Conservation (phyloP, 2,888 invertebrate genomes). For the Sialis lutaria region DNA sequence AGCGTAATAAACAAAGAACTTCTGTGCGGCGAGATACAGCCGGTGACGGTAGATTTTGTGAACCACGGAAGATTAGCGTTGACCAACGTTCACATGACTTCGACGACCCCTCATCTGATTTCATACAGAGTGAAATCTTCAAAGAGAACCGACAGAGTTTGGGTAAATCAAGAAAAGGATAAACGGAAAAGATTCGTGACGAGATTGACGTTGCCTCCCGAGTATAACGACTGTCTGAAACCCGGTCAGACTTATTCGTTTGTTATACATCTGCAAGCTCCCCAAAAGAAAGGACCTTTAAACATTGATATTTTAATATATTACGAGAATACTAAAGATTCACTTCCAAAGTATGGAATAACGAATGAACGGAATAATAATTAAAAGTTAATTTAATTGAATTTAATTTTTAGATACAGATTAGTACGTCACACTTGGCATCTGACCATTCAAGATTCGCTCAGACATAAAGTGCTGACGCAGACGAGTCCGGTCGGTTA, state of each 20-base stretch:
- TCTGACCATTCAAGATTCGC: conserved; percentile 39
- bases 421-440: conserved; percentile 47
- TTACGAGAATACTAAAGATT: conserved; percentile 38
- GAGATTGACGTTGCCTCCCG: conserved; percentile 22
- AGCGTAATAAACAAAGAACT: conserved; percentile 46
- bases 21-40: conserved; percentile 56
- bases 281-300: conserved; percentile 41
- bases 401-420: conserved; percentile 28
- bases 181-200: conserved; percentile 26
- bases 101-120: conserved; percentile 47
- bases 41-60: conserved; percentile 44
- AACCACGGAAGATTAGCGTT: conserved; percentile 52
- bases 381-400: background rate
- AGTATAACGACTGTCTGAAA: conserved; percentile 26
- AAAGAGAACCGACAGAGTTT: conserved; percentile 2
- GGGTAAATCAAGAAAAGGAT: conserved; percentile 17
- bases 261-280: conserved; percentile 52
- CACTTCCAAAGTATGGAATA: background rate
- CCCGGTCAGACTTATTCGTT: conserved; percentile 32
- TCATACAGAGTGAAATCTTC: conserved; percentile 14
- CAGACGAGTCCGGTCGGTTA: conserved; percentile 26
- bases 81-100: conserved; percentile 43
- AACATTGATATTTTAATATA: conserved; percentile 53
- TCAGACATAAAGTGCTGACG: conserved; percentile 32
- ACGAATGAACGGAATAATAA: conserved; percentile 1